Evolutionary conservation across 2,888 invertebrate genomes (phyloP).

Genomic region (Crioceris asparagi): DNA sequence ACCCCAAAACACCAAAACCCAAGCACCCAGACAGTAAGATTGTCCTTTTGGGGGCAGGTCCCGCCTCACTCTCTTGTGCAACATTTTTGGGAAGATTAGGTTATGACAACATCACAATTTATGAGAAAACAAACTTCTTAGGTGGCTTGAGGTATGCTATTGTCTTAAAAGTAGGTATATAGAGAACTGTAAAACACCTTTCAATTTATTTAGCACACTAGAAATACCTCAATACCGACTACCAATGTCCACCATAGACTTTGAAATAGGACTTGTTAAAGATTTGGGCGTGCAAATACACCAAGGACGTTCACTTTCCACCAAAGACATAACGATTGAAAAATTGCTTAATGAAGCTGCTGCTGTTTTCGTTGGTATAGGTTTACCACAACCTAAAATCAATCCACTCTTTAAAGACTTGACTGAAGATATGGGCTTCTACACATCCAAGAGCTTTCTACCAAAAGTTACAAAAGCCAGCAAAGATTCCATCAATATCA

Average conservation of each 20-base stretch:
- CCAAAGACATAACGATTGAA: slow-evolving; percentile 63
- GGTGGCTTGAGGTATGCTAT: slow-evolving; percentile 74
- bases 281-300: slow-evolving; percentile 88
- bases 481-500: slow-evolving; percentile 44
- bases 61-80: slow-evolving; percentile 92
- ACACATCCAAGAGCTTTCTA: slow-evolving; percentile 88
- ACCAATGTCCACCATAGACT: slow-evolving; percentile 84
- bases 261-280: slow-evolving; percentile 81
- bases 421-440: slow-evolving; percentile 75
- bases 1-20: slow-evolving; percentile 54
- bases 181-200: not conserved
- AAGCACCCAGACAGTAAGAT: slow-evolving; percentile 58
- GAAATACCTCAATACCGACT: slow-evolving; percentile 97
- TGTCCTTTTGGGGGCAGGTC: slow-evolving; percentile 88
- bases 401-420: slow-evolving; percentile 68
- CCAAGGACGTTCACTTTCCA: slow-evolving; percentile 59
- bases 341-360: slow-evolving; percentile 59
- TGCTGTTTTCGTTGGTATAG: slow-evolving; percentile 78
- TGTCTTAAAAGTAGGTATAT: not conserved
- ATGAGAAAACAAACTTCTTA: slow-evolving; percentile 75
- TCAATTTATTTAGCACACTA: slow-evolving; percentile 53
- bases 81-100: slow-evolving; percentile 91
- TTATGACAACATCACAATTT: slow-evolving; percentile 83
- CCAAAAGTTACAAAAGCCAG: slow-evolving; percentile 81
- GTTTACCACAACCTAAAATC: slow-evolving; percentile 81